Evolutionary conservation across 2,888 invertebrate genomes (phyloP).

Genomic region (Troglohyphantes excavatus): DNA sequence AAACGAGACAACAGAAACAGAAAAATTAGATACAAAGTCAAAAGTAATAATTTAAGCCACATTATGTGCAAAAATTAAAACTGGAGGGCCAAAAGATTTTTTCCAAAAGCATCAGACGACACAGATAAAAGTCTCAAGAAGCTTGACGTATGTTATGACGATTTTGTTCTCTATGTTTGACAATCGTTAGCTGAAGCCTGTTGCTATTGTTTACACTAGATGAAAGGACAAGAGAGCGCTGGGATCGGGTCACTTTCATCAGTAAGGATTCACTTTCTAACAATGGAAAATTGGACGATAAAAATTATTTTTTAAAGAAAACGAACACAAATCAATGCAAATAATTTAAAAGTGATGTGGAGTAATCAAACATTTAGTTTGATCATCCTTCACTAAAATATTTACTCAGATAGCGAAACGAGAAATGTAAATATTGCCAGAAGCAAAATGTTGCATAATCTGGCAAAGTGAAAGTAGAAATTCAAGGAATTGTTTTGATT

Average conservation of each 20-base stretch:
- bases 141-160: not conserved
- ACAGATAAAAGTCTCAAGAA: not conserved
- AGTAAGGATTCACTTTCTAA: conserved; percentile 21
- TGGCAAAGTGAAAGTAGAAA: not conserved
- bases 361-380: conserved; percentile 35
- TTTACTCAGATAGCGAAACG: conserved; percentile 32
- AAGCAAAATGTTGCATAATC: conserved; percentile 51
- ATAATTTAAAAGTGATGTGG: conserved; percentile 12
- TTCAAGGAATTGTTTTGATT: conserved; percentile 32
- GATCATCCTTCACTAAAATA: conserved; percentile 33
- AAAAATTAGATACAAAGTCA: conserved; percentile 82
- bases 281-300: not conserved
- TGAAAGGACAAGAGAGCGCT: not conserved
- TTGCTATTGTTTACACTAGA: conserved; percentile 45
- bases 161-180: not conserved
- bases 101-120: not conserved
- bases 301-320: not conserved
- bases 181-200: conserved; percentile 27
- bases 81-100: not conserved
- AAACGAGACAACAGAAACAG: conserved; percentile 83
- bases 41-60: conserved; percentile 82
- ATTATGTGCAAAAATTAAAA: conserved; percentile 56
- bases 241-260: conserved; percentile 22
- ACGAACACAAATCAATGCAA: not conserved
- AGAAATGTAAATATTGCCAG: conserved; percentile 45